phyloP scores from a whole-genome alignment of 1,140 invertebrate species.

The Idris sp. region DNA sequence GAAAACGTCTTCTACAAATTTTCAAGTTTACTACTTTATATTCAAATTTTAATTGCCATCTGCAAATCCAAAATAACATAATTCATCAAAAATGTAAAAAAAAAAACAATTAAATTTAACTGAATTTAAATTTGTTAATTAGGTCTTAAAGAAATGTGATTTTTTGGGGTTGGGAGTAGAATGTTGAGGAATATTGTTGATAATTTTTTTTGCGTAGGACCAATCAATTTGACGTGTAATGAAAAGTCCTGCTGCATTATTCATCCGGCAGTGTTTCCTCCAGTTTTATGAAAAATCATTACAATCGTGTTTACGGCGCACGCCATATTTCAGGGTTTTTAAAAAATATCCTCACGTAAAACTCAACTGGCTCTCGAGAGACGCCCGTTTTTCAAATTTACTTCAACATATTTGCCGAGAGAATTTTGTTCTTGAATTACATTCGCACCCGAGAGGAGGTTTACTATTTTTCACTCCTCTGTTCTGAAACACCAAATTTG shows the following conservation, averaged over 20 bases:
- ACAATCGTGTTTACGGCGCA: conserved; percentile 29
- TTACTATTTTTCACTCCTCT: conserved; percentile 40
- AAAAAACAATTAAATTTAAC: no score
- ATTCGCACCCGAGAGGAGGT: conserved; percentile 36
- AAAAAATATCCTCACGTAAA: conserved; percentile 57
- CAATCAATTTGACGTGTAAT: conserved; percentile 3
- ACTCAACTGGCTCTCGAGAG: conserved; percentile 36
- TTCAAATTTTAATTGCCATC: no score
- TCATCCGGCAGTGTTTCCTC: conserved; percentile 14
- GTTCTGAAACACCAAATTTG: conserved; percentile 33
- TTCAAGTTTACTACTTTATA: conserved; percentile 31
- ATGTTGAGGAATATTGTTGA: no score
- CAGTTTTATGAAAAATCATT: conserved; percentile 37
- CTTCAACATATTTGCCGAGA: conserved; percentile 48
- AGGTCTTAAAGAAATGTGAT: conserved; percentile 4
- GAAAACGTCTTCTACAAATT: conserved; percentile 40
- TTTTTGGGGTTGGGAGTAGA: no score
- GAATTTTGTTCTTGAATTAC: conserved; percentile 57
- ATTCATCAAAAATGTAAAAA: no score
- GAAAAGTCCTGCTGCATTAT: conserved; percentile 32
- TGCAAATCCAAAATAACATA: no score
- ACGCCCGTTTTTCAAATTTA: conserved; percentile 59
- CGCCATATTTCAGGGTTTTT: conserved; percentile 39
- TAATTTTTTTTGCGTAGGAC: no score
- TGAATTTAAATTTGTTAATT: no score